phyloP scores from a whole-genome alignment of 2,888 invertebrate genomes.

The Leucophora obtusa region DNA sequence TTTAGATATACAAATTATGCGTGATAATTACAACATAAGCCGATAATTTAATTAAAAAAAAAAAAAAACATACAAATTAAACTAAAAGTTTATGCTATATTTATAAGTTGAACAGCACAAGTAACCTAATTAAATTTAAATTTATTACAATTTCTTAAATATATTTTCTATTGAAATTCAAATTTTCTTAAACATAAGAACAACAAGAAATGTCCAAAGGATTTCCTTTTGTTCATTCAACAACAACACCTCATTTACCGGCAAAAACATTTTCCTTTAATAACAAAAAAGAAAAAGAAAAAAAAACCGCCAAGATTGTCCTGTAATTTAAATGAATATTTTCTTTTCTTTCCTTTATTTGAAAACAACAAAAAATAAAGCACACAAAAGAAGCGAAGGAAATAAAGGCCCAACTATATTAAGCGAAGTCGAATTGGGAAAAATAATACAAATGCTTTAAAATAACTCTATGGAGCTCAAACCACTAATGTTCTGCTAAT shows the following conservation, averaged over 20 bases:
- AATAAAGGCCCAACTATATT: too few relatives aligned
- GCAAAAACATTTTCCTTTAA: conserved; percentile 24
- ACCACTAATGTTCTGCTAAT: too few relatives aligned
- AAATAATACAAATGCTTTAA: too few relatives aligned
- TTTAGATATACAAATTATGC: neutral
- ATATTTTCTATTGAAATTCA: neutral
- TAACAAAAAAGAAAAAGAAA: neutral
- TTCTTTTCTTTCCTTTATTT: neutral
- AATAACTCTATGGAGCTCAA: too few relatives aligned
- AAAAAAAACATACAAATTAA: neutral
- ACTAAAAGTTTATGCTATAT: neutral
- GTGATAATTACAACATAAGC: neutral
- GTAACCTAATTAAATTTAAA: neutral
- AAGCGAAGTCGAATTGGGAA: too few relatives aligned
- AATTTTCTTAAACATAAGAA: neutral
- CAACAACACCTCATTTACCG: conserved; percentile 31
- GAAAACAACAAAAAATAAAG: conserved; percentile 25
- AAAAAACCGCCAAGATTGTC: conserved; percentile 20
- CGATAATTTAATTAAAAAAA: neutral
- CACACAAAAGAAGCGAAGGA: conserved; percentile 8
- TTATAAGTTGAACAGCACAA: too few relatives aligned
- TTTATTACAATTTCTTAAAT: neutral
- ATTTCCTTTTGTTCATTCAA: conserved; percentile 17
- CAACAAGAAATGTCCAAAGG: conserved; percentile 27
- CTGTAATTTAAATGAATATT: conserved; percentile 46